A percentile compares a stretch with the other conserved stretches of the same genome.
Evolutionary conservation across 1,140 invertebrate genomes (phyloP).

Genomic region (Conus ventricosus): DNA sequence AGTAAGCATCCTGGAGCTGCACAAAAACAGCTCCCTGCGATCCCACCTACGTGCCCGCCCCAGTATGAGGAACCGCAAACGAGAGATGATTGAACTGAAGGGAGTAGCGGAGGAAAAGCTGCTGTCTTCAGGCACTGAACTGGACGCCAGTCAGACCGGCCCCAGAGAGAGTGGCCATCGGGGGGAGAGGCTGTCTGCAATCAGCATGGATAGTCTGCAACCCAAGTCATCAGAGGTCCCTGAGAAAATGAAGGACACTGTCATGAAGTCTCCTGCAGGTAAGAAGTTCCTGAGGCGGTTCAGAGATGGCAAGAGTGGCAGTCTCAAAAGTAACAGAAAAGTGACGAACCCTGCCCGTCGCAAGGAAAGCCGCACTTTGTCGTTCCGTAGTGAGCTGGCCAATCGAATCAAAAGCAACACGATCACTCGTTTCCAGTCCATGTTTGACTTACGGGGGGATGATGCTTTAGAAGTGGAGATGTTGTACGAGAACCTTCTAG

Average conservation of each 20-base stretch:
- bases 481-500: conserved; percentile 47
- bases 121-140: conserved; percentile 23
- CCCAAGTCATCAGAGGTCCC: not conserved
- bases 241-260: not conserved
- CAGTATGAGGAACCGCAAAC: conserved; percentile 38
- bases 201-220: not conserved
- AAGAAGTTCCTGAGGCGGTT: not conserved
- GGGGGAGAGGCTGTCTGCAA: not conserved
- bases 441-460: conserved; percentile 24
- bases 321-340: not conserved
- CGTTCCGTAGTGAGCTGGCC: conserved; percentile 49
- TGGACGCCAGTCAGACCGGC: not conserved
- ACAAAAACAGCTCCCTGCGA: conserved; percentile 40
- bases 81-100: conserved; percentile 32
- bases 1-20: conserved; percentile 38
- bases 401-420: conserved; percentile 20
- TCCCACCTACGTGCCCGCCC: conserved; percentile 30
- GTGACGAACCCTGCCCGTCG: not conserved
- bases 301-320: not conserved
- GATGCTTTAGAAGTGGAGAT: conserved; percentile 41
- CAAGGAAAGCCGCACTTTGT: conserved; percentile 34
- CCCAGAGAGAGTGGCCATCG: not conserved
- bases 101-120: conserved; percentile 25
- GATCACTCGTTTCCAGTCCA: not conserved
- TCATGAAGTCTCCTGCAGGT: conserved; percentile 9